Conservation (phyloP, 1,140 invertebrate species). For the Agrypnia vestita region DNA sequence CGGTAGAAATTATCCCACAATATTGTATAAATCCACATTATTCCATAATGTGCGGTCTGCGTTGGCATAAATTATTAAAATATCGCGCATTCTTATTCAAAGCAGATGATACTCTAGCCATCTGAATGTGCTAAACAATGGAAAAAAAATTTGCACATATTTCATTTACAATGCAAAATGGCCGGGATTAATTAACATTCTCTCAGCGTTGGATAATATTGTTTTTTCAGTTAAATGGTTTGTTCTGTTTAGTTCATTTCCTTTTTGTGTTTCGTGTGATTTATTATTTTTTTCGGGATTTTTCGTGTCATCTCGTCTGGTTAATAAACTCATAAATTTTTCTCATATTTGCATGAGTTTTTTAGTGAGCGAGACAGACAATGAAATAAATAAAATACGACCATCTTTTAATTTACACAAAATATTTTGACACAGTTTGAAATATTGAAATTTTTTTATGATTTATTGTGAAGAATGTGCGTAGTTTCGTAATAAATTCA, state of each 20-base stretch:
- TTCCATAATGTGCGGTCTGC: not conserved
- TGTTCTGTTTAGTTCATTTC: constrained; percentile 45
- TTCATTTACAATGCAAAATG: constrained; percentile 47
- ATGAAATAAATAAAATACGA: constrained; percentile 33
- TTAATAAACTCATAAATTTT: constrained; percentile 40
- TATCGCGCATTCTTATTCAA: constrained; percentile 15
- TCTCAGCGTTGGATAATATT: constrained; percentile 32
- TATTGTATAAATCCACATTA: not conserved
- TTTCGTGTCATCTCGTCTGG: constrained; percentile 41
- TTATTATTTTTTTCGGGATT: constrained; percentile 36
- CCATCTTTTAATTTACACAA: not conserved
- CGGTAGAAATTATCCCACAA: too few relatives aligned
- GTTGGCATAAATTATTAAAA: constrained; percentile 2
- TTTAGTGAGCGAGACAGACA: constrained; percentile 32
- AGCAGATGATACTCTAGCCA: constrained; percentile 22
- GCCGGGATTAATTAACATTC: constrained; percentile 50
- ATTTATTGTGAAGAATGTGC: not conserved
- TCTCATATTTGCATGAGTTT: constrained; percentile 32
- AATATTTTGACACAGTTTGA: not conserved
- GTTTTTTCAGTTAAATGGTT: constrained; percentile 34
- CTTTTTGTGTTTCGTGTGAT: constrained; percentile 44
- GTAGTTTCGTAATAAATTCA: too few relatives aligned
- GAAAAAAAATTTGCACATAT: constrained; percentile 20
- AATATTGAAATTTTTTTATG: not conserved
- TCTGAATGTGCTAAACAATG: constrained; percentile 21